phyloP scores from a whole-genome alignment of 2,888 invertebrate genomes.

The Ptilodon capucinus region DNA sequence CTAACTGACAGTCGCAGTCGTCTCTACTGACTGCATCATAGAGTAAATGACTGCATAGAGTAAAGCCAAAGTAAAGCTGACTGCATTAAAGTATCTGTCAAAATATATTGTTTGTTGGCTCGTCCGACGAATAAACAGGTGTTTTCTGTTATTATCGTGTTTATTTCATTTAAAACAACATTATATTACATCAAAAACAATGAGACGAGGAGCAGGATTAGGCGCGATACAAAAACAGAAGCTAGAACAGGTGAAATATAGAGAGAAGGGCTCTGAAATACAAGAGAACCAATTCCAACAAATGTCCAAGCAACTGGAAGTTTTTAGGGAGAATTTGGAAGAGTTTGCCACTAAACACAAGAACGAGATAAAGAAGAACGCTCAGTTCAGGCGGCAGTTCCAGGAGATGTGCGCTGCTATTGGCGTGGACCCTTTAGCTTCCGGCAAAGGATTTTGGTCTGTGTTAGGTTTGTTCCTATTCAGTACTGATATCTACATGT shows the following conservation, averaged over 20 bases:
- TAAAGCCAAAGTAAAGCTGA: no score
- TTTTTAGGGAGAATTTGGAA: conserved; percentile 95
- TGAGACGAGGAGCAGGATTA: conserved; percentile 92
- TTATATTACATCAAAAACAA: conserved; percentile 46
- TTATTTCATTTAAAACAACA: not conserved
- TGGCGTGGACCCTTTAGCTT: conserved; percentile 98
- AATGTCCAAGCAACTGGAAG: conserved; percentile 96
- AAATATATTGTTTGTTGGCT: no score
- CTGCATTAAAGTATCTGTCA: no score
- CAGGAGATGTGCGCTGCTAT: conserved; percentile 99
- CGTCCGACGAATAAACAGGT: no score
- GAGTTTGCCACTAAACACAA: conserved; percentile 98
- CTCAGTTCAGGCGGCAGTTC: conserved; percentile 97
- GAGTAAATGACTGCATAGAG: no score
- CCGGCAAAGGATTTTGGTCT: conserved; percentile 98
- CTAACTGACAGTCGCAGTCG: no score
- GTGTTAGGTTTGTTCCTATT: conserved; percentile 84
- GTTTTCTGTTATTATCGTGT: conserved; percentile 1
- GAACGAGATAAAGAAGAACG: conserved; percentile 96
- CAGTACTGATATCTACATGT: not conserved
- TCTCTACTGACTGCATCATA: no score
- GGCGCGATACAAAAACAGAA: conserved; percentile 96
- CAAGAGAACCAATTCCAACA: conserved; percentile 96
- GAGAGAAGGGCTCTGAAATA: conserved; percentile 94
- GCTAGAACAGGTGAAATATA: conserved; percentile 93